These are phyloP conservation scores for Pseudococcus jackbeardsleyi DNA, from an alignment of 2,888 invertebrate species.

Conservation along the genomic window DNA sequence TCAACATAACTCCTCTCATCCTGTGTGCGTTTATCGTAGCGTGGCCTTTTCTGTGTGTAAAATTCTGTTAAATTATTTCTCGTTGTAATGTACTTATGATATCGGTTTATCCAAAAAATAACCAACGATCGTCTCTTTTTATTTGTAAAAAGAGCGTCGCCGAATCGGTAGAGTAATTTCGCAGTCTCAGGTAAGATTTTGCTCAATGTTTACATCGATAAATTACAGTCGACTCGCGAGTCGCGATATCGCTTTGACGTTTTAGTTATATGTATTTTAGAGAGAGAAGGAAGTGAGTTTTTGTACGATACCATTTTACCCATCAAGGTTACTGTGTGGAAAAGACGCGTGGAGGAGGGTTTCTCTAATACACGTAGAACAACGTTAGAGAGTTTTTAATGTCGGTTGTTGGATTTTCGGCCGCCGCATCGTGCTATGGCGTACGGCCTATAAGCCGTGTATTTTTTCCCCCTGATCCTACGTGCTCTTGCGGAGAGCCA, in stretches of 20 bases:
- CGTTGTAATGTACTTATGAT: conserved; percentile 27
- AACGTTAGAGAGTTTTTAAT: conserved; percentile 19
- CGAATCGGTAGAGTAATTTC: not conserved
- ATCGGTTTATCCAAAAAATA: not conserved
- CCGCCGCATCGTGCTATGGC: not conserved
- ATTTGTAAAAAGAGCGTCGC: too few relatives aligned
- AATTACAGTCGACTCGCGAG: not conserved
- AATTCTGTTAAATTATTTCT: conserved; percentile 49
- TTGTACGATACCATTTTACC: conserved; percentile 49
- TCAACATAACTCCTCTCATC: conserved; percentile 44
- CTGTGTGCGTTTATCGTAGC: conserved; percentile 47
- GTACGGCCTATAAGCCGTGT: not conserved
- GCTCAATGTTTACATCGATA: conserved; percentile 15
- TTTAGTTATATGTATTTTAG: conserved; percentile 27
- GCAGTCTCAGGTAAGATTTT: conserved; percentile 40
- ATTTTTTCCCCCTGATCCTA: not conserved
- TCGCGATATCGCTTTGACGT: conserved; percentile 34
- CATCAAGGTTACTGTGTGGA: conserved; percentile 42
- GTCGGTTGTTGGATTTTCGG: not conserved
- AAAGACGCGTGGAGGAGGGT: conserved; percentile 46
- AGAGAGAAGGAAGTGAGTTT: conserved; percentile 51
- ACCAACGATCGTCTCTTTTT: too few relatives aligned
- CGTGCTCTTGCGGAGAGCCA: too few relatives aligned
- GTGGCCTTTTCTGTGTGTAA: conserved; percentile 52
- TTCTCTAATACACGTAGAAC: conserved; percentile 37